Conservation (phyloP, 1,140 invertebrate genomes). For the Calosoma granatense region DNA sequence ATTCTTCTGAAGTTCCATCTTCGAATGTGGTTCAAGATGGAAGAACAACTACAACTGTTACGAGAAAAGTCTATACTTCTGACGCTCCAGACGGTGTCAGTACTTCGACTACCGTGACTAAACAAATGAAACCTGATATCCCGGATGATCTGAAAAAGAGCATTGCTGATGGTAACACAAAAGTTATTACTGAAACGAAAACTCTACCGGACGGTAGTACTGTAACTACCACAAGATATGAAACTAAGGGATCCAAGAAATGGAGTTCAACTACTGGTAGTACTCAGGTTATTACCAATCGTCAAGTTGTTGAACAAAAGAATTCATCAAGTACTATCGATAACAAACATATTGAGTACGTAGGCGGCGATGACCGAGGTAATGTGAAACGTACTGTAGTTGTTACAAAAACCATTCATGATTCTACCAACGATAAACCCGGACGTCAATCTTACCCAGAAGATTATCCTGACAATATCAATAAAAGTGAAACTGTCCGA, state of each 20-base stretch:
- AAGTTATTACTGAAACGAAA: slow-evolving; percentile 50
- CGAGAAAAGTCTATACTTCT: not conserved
- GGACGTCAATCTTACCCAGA: too few relatives aligned
- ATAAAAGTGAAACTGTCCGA: not conserved
- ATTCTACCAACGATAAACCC: too few relatives aligned
- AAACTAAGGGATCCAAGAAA: slow-evolving; percentile 37
- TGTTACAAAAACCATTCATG: not conserved
- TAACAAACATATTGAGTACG: not conserved
- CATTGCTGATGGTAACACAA: slow-evolving; percentile 43
- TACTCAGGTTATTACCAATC: not conserved
- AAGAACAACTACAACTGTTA: not conserved
- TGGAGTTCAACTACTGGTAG: not conserved
- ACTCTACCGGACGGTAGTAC: slow-evolving; percentile 50
- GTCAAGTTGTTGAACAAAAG: not conserved
- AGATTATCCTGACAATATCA: slow-evolving; percentile 1
- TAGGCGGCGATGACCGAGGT: not conserved
- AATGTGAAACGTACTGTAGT: not conserved
- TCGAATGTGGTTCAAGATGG: not conserved
- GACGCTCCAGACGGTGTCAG: not conserved
- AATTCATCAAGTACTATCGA: not conserved
- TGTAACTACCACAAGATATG: slow-evolving; percentile 50
- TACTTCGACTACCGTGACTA: not conserved
- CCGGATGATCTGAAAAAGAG: not conserved
- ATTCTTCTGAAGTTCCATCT: not conserved
- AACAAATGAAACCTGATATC: not conserved